Base-by-base conservation (phyloP, 2,888 invertebrate genomes). In the Dyspetes luteomarginatus region DNA sequence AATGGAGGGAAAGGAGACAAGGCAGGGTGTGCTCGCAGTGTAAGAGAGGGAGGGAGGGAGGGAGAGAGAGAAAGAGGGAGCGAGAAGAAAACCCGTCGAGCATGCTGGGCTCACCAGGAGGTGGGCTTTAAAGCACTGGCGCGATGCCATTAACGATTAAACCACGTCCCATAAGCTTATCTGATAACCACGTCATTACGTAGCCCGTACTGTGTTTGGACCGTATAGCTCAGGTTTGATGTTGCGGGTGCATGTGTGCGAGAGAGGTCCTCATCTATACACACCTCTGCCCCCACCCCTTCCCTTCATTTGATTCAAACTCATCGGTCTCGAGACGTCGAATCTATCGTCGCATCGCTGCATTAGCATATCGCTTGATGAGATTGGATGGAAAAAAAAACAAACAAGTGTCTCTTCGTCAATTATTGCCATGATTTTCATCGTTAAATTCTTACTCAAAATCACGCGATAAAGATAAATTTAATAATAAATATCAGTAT, bases 121-220 rank as follows among this genome's bases (percentile, higher is more conserved):
- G 88, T 86, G 84, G 87, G 86, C 88, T 85, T 87, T 69, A 58
- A 74, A 81, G 73, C 81, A 74, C 65, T 69, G 77, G 77, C 85
- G 87, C 89, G 90, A 91, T 91, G 91, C 89, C 89, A 91, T 91
- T 91, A 91, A 74, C 90, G 91, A 91, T 91, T 91, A 90, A 74
- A 89, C 86, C 88, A 85, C 84, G 86, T 88, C 84, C 88, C 85
- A 87, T 87, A 89, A 88, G 87, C 91, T 90, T 91, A 91, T 91
- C 91, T 87, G 90, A 91, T 89, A 88, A 87, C 85, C 85, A 84
- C 82, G 85, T 86, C 84, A 86, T 89, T 89, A 89, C 86, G 84
- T 84, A 76, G 82, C 84, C 82, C 82, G 84, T 85, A 83, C 86
- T 84, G 83, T n/a, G n/a, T 85, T 36, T 83, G 84, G 86, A 84